These are phyloP conservation scores for Apis cerana DNA, from an alignment of 1,140 invertebrate genomes.

Conservation along the genomic window DNA sequence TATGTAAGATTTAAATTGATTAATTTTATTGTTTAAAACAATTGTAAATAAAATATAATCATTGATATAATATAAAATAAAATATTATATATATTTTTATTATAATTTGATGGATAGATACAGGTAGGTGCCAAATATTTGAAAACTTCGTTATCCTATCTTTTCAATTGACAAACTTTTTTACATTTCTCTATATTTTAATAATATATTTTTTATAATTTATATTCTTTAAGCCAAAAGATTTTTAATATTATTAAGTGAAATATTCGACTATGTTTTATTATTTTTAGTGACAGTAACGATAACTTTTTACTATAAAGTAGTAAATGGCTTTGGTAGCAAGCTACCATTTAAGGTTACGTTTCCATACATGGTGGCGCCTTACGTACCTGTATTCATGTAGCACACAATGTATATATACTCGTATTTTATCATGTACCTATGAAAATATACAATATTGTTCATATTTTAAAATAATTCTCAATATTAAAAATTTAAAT, in stretches of 20 bases:
- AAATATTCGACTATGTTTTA: constrained; percentile 5
- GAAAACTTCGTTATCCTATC: not conserved
- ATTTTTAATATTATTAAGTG: constrained; percentile 11
- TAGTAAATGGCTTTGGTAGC: constrained; percentile 40
- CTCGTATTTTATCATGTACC: not conserved
- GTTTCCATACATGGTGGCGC: constrained; percentile 52
- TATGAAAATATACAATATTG: not conserved
- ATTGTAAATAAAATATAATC: no score
- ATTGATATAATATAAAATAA: no score
- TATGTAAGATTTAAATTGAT: not conserved
- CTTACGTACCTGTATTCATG: constrained; percentile 15
- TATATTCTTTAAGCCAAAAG: not conserved
- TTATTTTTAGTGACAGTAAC: constrained; percentile 29
- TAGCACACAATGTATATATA: not conserved
- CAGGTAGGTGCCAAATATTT: not conserved
- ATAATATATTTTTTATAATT: not conserved
- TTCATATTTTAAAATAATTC: not conserved
- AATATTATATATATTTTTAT: not conserved
- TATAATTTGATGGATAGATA: not conserved
- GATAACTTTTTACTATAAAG: constrained; percentile 42
- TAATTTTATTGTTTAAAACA: no score
- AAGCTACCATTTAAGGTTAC: constrained; percentile 70
- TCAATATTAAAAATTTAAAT: not conserved
- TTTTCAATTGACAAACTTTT: not conserved
- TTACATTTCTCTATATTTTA: no score